Conservation (phyloP, 2,888 invertebrate species). For the Copidosoma aretas region DNA sequence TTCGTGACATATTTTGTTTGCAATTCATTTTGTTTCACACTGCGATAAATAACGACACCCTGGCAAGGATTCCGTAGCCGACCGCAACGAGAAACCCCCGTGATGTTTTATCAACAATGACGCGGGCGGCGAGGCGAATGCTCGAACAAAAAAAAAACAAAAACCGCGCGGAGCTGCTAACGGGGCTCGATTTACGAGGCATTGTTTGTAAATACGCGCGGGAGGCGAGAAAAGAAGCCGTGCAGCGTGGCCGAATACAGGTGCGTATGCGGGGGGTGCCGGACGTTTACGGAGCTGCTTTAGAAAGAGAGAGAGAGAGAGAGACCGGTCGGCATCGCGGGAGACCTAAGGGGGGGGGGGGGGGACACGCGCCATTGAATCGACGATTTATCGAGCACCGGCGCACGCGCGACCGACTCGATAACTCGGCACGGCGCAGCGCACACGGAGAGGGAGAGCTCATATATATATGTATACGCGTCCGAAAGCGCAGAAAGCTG, state of each 20-base stretch:
- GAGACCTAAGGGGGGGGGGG: background rate
- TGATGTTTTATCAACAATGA: too few species aligned
- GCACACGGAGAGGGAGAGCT: background rate
- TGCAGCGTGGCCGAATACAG: background rate
- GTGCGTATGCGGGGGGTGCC: too few species aligned
- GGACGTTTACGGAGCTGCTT: conserved; percentile 3
- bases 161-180: too few species aligned
- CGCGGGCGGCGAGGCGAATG: too few species aligned
- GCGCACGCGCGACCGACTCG: conserved; percentile 21
- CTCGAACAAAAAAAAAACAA: too few species aligned
- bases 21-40: too few species aligned
- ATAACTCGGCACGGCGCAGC: conserved; percentile 22
- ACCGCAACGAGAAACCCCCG: too few species aligned
- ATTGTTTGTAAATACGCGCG: background rate
- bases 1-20: too few species aligned
- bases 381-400: conserved; percentile 39
- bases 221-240: background rate
- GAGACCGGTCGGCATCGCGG: background rate
- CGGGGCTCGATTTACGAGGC: too few species aligned
- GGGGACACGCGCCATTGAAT: conserved; percentile 38
- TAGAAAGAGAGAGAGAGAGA: background rate
- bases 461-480: background rate
- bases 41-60: too few species aligned
- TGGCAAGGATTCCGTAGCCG: too few species aligned
- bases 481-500: background rate